Evolutionary conservation across 2,797 vertebrate species (phyloP).

Genomic region (Sebastes kiyomatsui): DNA sequence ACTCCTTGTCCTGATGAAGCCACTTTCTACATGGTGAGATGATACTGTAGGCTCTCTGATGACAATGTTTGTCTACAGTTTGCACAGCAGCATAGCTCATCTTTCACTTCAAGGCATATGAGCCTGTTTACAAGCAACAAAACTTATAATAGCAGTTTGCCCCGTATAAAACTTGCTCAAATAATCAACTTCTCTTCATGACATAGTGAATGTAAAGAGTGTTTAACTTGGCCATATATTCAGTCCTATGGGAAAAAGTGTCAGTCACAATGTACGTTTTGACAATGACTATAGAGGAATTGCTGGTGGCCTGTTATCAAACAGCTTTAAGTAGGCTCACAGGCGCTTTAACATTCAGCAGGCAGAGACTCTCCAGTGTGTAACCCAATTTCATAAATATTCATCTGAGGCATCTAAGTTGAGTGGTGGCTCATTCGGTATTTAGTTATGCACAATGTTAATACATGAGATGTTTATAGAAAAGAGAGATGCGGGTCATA

Average conservation of each 20-base stretch:
- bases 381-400: conserved; percentile 56
- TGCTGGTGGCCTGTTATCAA: conserved; percentile 31
- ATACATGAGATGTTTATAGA: conserved; percentile 41
- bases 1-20: not conserved
- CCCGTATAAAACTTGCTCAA: not conserved
- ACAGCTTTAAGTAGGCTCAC: conserved; percentile 31
- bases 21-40: not conserved
- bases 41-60: too few species aligned
- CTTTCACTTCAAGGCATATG: not conserved
- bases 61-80: too few species aligned
- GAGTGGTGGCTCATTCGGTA: conserved; percentile 48
- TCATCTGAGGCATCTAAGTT: conserved; percentile 39
- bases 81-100: too few species aligned
- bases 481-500: conserved; percentile 14
- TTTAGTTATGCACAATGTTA: conserved; percentile 43
- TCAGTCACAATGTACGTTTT: conserved; percentile 4
- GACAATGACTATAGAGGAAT: conserved; percentile 6
- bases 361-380: conserved; percentile 34
- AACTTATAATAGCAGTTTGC: not conserved
- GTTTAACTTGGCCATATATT: not conserved
- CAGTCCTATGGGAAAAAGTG: not conserved
- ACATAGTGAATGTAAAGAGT: not conserved
- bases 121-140: not conserved
- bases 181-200: not conserved
- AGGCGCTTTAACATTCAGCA: conserved; percentile 43